Evolutionary conservation across 2,113 vertebrate genomes (phyloP).

Genomic region (Rattus rattus): DNA sequence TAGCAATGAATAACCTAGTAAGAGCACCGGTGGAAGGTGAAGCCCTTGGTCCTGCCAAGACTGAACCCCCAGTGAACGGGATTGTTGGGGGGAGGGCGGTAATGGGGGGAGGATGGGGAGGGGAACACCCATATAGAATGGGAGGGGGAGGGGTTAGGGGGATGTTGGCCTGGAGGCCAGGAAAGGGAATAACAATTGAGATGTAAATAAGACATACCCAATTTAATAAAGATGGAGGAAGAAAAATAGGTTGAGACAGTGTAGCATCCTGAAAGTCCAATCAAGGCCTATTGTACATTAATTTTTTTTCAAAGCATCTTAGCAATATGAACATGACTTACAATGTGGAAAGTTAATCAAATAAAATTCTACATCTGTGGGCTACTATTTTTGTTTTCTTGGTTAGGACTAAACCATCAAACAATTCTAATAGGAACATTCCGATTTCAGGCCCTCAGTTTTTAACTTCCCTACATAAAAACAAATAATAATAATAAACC

Average conservation of each 20-base stretch:
- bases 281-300: not conserved
- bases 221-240: too few species aligned
- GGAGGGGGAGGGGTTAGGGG: too few species aligned
- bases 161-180: too few species aligned
- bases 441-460: not conserved
- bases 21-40: too few species aligned
- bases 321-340: not conserved
- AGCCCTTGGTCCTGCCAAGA: too few species aligned
- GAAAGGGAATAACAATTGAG: too few species aligned
- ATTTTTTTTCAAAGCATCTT: not conserved
- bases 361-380: not conserved
- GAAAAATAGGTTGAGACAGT: not conserved
- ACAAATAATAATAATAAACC: not conserved
- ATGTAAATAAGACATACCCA: too few species aligned
- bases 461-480: slow-evolving; percentile 6
- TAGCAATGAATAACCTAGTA: too few species aligned
- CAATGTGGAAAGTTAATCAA: not conserved
- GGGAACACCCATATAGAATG: too few species aligned
- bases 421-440: not conserved
- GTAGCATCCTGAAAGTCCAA: not conserved
- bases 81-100: too few species aligned
- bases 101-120: too few species aligned
- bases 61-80: too few species aligned
- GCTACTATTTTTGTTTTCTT: not conserved
- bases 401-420: slow-evolving; percentile 39